These are phyloP conservation scores for Aelia acuminata DNA, from an alignment of 2,888 invertebrate species.

Conservation along the genomic window DNA sequence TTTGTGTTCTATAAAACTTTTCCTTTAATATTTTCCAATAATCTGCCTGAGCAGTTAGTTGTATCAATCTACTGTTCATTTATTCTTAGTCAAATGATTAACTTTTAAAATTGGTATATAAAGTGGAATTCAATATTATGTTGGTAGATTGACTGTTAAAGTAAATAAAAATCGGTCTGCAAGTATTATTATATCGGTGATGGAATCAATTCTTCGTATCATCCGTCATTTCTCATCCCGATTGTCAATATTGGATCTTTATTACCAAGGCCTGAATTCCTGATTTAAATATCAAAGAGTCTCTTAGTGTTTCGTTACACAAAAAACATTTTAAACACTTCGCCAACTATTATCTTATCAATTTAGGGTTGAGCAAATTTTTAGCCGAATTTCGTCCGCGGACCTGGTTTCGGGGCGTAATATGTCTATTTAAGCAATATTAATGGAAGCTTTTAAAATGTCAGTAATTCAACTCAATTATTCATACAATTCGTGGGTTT, in stretches of 20 bases:
- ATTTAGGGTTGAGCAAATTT: too few relatives aligned
- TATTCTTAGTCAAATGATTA: neutral
- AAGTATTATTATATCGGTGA: neutral
- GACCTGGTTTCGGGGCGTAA: too few relatives aligned
- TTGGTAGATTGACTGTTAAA: neutral
- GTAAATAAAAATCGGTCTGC: neutral
- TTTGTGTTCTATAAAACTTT: too few relatives aligned
- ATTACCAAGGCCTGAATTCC: neutral
- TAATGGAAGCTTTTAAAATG: too few relatives aligned
- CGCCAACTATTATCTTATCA: too few relatives aligned
- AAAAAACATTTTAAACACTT: neutral
- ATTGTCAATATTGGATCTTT: constrained; percentile 9
- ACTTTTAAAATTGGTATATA: neutral
- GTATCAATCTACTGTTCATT: too few relatives aligned
- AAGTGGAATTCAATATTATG: neutral
- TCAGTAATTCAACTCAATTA: too few relatives aligned
- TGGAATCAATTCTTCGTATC: neutral
- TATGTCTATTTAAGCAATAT: too few relatives aligned
- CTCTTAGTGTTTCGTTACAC: neutral
- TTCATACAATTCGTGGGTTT: too few relatives aligned
- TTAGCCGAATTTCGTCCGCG: too few relatives aligned
- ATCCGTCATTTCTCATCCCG: neutral
- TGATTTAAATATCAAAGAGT: neutral
- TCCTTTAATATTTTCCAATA: too few relatives aligned
- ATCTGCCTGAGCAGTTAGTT: too few relatives aligned